phyloP scores from a whole-genome alignment of 30 jellyfish, hydroid and myxozoan genomes.

The Turritopsis dohrnii region DNA sequence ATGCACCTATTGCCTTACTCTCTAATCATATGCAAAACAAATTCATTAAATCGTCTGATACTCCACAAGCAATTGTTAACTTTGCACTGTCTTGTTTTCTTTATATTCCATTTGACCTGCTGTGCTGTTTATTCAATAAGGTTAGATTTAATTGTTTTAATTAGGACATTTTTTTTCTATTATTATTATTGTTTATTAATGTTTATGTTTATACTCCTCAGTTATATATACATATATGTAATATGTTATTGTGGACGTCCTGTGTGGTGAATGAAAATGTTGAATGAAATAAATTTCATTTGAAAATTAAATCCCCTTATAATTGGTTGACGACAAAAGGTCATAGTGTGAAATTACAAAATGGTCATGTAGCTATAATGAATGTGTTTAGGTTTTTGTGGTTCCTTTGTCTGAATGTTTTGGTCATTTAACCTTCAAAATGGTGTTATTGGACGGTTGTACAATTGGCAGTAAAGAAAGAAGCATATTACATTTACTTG shows the following conservation, averaged over 20 bases:
- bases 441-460: conserved; percentile 36
- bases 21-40: conserved; percentile 39
- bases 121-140: conserved; percentile 43
- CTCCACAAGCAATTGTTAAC: conserved; percentile 14
- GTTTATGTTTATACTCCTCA: too few species aligned
- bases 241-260: too few species aligned
- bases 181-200: too few species aligned
- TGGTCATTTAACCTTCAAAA: conserved; percentile 52
- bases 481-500: conserved; percentile 47
- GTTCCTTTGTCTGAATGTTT: conserved; percentile 39
- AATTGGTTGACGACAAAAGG: too few species aligned
- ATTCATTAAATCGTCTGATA: not conserved
- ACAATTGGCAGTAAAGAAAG: conserved; percentile 20
- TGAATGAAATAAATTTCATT: too few species aligned
- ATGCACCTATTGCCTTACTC: conserved; percentile 53
- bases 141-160: too few species aligned
- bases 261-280: too few species aligned
- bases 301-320: too few species aligned
- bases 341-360: too few species aligned
- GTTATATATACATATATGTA: too few species aligned
- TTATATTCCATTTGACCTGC: conserved; percentile 44
- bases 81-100: conserved; percentile 49
- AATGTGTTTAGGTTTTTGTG: conserved; percentile 41
- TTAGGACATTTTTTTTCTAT: too few species aligned
- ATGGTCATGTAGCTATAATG: too few species aligned